Percentiles rank a stretch among this genome's conserved stretches.
These are phyloP conservation scores for Mythimna loreyi DNA, from an alignment of 2,888 invertebrate species.

Conservation along the genomic window DNA sequence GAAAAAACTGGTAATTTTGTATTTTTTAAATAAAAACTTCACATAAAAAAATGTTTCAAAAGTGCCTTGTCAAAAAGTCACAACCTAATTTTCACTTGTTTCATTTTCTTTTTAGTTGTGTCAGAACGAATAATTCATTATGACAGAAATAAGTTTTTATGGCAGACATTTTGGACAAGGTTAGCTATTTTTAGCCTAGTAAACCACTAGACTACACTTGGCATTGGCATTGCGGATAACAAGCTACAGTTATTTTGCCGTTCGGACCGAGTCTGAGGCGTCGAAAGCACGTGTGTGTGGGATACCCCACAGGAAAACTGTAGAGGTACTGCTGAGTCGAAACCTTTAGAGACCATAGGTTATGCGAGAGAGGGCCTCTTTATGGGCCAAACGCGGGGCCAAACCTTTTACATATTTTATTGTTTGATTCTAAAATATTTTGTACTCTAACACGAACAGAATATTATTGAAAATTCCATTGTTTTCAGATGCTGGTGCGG, in stretches of 20 bases:
- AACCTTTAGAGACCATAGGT: no score
- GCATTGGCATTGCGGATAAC: not conserved
- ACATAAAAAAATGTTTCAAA: conserved; percentile 44
- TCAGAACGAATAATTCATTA: conserved; percentile 16
- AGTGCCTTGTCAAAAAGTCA: conserved; percentile 40
- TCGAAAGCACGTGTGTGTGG: no score
- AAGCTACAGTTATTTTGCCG: no score
- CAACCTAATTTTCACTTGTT: conserved; percentile 58
- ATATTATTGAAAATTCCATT: not conserved
- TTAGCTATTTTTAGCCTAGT: no score
- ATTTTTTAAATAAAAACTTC: conserved; percentile 47
- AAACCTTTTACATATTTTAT: no score
- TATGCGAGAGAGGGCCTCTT: no score
- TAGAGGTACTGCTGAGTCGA: no score
- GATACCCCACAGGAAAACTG: no score
- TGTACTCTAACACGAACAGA: not conserved
- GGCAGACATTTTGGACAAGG: not conserved
- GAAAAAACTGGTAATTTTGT: conserved; percentile 77
- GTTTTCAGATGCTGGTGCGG: conserved; percentile 97
- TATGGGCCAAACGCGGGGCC: no score
- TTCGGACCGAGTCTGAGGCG: no score
- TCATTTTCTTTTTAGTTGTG: conserved; percentile 45
- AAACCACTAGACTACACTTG: not conserved
- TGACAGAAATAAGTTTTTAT: conserved; percentile 32
- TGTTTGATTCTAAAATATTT: no score